phyloP scores from a whole-genome alignment of 2,888 invertebrate species.

The Chirona hameri region DNA sequence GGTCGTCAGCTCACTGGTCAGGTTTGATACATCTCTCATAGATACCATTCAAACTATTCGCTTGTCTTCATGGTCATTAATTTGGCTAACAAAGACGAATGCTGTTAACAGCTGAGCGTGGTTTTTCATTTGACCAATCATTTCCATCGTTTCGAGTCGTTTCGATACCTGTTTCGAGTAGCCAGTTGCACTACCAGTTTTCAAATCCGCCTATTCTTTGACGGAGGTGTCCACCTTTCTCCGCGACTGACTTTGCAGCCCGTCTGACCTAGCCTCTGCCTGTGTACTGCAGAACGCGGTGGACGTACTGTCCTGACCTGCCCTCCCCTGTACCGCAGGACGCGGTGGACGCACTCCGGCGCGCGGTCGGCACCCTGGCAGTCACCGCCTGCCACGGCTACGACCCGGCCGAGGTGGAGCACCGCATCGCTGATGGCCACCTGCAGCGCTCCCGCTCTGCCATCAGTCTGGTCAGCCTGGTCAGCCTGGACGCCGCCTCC shows the following conservation, averaged over 20 bases:
- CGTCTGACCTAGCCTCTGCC: slow-evolving; percentile 49
- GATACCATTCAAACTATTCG: too few species aligned
- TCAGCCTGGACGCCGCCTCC: neutral
- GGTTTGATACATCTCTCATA: too few species aligned
- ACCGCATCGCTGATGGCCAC: slow-evolving; percentile 47
- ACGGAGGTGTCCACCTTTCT: too few species aligned
- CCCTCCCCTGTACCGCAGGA: slow-evolving; percentile 52
- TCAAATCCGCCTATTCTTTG: too few species aligned
- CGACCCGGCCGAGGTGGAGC: slow-evolving; percentile 46
- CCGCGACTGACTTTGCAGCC: slow-evolving; percentile 74
- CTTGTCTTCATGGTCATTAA: too few species aligned
- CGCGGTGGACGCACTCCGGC: slow-evolving; percentile 82
- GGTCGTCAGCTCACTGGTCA: too few species aligned
- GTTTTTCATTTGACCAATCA: too few species aligned
- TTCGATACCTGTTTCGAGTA: too few species aligned
- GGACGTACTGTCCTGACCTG: slow-evolving; percentile 67
- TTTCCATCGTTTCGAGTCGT: too few species aligned
- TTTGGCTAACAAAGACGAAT: too few species aligned
- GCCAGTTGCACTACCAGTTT: too few species aligned
- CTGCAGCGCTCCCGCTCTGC: neutral
- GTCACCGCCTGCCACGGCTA: slow-evolving; percentile 87
- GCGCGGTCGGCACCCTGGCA: slow-evolving; percentile 73
- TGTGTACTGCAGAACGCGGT: neutral
- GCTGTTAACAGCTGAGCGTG: too few species aligned
- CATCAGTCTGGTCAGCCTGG: neutral